Evolutionary conservation across 2,113 vertebrate genomes (phyloP).

Genomic region (Montifringilla adamsi): DNA sequence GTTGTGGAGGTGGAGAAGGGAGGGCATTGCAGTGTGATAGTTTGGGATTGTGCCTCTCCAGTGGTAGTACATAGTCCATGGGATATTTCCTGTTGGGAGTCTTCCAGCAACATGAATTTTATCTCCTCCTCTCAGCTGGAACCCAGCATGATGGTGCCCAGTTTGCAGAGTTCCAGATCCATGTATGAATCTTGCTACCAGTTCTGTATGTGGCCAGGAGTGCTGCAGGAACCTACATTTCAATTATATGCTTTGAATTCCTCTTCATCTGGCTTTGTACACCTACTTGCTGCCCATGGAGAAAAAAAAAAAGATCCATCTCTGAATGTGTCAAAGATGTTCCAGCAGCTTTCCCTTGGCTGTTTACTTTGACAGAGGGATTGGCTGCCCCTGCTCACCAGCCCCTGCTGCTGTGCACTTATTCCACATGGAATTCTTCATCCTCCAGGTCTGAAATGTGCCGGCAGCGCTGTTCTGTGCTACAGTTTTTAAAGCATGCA

Average conservation of each 20-base stretch:
- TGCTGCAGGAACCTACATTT: not conserved
- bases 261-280: not conserved
- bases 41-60: not conserved
- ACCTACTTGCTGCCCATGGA: not conserved
- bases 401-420: not conserved
- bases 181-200: not conserved
- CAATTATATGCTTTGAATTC: not conserved
- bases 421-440: not conserved
- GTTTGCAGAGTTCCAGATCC: not conserved
- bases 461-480: not conserved
- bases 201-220: not conserved
- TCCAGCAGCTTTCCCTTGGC: not conserved
- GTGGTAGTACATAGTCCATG: not conserved
- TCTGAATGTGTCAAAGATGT: not conserved
- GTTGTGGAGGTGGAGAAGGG: not conserved
- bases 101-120: not conserved
- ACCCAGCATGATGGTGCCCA: not conserved
- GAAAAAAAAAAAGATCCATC: not conserved
- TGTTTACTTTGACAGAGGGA: not conserved
- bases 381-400: not conserved
- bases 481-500: not conserved
- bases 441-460: not conserved
- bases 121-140: not conserved
- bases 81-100: not conserved
- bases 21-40: not conserved